Base-by-base conservation (phyloP, 2,888 invertebrate species). In the Gari tellinella region DNA sequence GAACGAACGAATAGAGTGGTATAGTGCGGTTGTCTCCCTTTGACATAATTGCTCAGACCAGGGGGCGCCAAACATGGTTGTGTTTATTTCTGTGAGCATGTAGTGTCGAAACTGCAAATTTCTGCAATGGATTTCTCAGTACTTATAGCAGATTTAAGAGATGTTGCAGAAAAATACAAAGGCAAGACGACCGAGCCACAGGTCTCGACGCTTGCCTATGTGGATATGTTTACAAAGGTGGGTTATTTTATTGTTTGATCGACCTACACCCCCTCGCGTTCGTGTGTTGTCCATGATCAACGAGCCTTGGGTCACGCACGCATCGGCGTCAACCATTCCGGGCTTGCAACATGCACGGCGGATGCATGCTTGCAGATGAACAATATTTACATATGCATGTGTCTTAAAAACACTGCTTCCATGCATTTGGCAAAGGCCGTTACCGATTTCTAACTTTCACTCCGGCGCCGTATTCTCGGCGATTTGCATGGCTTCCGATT, bases 71-170 rank as follows among this genome's bases (percentile, higher is more conserved):
- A 60, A 48, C 61, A 17, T 21, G 45, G 26, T 74, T 72, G 78
- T 85, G 85, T 83, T 84, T 85, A 85, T 81, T 76, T 81, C 78
- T 67, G 67, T 66, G 72, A 80, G 75, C 79, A 81, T 83, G 81
- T 72, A 80, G 78, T 49, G 56, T 52, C 66, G 66, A 52, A 77
- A 43, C 21, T 37, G 48, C 25, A 45, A 7, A 40, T 49, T 60
- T 75, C 65, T 65, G 80, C 52, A 49, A 86, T 86, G 86, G 84
- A 85, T 85, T 86, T 86, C 75, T 82, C 80, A 68, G 81, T 73
- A 49, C 73, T 86, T 55, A 72, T 85, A 45, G 73, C 83, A 69
- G 85, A 86, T 66, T 80, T 86, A 78, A 81, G 83, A 76, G 80
- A 75, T 72, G 84, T 84, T 45, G 84, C 84, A 46, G 83, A 83